Evolutionary conservation across 2,888 invertebrate genomes (phyloP).

Genomic region (Leptogaster cylindrica): DNA sequence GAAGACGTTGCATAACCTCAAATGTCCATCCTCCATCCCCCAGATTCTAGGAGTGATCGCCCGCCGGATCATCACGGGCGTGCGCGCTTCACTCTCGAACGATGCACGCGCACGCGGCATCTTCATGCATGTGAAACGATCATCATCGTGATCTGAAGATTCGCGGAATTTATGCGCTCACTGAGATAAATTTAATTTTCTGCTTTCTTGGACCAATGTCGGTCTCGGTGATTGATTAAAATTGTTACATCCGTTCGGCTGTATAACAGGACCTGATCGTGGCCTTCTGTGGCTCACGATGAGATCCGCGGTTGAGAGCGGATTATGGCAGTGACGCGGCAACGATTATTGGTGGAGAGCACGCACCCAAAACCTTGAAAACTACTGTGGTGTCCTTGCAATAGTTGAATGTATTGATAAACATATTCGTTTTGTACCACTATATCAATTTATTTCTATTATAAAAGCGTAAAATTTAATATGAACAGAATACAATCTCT

Average conservation of each 20-base stretch:
- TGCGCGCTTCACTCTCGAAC: background rate
- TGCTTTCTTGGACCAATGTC: constrained; percentile 14
- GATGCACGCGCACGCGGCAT: constrained; percentile 13
- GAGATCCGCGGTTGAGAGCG: background rate
- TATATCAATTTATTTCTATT: too few species aligned
- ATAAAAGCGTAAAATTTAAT: too few species aligned
- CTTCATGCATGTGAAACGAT: constrained; percentile 33
- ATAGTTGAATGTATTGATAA: background rate
- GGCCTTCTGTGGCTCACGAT: constrained; percentile 29
- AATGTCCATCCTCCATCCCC: constrained; percentile 1
- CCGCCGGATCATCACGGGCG: background rate
- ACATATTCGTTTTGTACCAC: too few species aligned
- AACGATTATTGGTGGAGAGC: constrained; percentile 20
- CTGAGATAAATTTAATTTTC: constrained; percentile 40
- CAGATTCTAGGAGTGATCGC: constrained; percentile 19
- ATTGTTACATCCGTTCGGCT: constrained; percentile 16
- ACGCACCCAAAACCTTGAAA: constrained; percentile 16
- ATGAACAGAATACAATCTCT: too few species aligned
- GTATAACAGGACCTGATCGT: constrained; percentile 21
- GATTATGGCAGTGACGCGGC: constrained; percentile 18
- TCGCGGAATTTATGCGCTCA: constrained; percentile 38
- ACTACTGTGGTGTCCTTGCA: constrained; percentile 21
- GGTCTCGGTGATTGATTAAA: constrained; percentile 39
- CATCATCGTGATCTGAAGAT: constrained; percentile 36
- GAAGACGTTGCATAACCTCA: constrained; percentile 30